Evolutionary conservation across 1,140 invertebrate genomes (phyloP), one percentile per base, ranked within the genome.

Genomic region (Lamellibrachia luymesi): DNA sequence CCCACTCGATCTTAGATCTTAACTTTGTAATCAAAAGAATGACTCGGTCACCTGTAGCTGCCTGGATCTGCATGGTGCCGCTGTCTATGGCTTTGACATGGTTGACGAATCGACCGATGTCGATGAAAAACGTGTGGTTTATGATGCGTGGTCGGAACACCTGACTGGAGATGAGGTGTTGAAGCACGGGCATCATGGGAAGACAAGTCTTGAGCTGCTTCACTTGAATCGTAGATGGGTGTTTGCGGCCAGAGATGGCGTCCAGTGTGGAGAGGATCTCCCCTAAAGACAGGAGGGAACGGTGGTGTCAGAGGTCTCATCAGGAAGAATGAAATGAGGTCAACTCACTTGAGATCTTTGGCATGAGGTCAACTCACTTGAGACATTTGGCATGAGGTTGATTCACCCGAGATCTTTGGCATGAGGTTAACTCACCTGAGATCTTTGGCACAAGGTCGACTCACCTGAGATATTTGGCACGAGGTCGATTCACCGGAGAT

Each of bases 121-220:
- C 94, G 49, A 93, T 93, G 17, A 96, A 93, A 94, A 96, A 96
- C 52, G 94, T 93, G 80, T 95, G 94, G 90, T 92, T 95, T 13
- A 96, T 94, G 51, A 96, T 94, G 89, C 93, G 94, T 22, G 93
- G 93, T 90, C 95, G 94, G 91, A 96, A 96, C 51, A 96, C 96
- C 94, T 95, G 95, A 93, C 95, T 96, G 5, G 94, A 95, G 25
- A 96, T 94, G 5, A 96, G 93, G 93, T 95, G 95, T 92, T 95
- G 94, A 51, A 96, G 93, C 8, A 96, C 94, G 49, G 94, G 93
- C 90, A 96, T 94, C 50, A 95, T 93, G 4, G 96, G 96, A 6
- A 96, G 93, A 17, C 93, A 93, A 8, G 92, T 92, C 80, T 95
- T 95, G 7, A 96, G 93, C 64, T 95, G 95, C 94, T 95, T 95